phyloP scores from a whole-genome alignment of 2,797 vertebrate species.

The Urophycis tenuis region DNA sequence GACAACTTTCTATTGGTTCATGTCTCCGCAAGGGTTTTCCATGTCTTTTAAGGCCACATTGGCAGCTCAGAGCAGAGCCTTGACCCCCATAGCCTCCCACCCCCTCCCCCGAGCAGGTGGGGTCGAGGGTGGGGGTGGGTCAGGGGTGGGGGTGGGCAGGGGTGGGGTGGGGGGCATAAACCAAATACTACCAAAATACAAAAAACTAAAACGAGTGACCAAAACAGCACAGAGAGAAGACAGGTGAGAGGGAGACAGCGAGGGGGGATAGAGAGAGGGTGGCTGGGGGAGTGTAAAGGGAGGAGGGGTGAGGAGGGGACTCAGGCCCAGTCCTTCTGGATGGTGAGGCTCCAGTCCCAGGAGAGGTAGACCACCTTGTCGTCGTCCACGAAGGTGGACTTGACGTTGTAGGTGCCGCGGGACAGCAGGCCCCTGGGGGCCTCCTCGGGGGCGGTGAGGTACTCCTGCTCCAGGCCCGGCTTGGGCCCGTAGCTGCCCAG shows the following conservation, averaged over 20 bases:
- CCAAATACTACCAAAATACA: neutral
- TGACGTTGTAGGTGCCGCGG: constrained; percentile 87
- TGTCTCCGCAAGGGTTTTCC: neutral
- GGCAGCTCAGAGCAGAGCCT: neutral
- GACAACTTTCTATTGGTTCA: neutral
- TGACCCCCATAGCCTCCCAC: too few relatives aligned
- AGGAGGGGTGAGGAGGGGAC: constrained; percentile 30
- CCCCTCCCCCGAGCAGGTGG: too few relatives aligned
- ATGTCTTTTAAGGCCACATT: neutral
- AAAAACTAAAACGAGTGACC: neutral
- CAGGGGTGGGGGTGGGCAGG: too few relatives aligned
- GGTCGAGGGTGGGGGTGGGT: too few relatives aligned
- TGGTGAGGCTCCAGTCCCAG: constrained; percentile 94
- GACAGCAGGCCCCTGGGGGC: constrained; percentile 86
- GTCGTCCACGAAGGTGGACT: constrained; percentile 94
- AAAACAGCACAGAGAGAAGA: neutral
- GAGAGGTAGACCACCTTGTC: constrained; percentile 91
- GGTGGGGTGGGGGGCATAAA: neutral
- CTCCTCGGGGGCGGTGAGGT: constrained; percentile 86
- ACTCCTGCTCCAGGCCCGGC: constrained; percentile 78
- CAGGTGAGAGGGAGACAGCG: neutral
- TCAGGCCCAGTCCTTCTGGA: constrained; percentile 96
- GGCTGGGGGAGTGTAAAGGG: neutral
- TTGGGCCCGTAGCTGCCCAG: constrained; percentile 94
- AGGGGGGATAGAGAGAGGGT: neutral